Percentiles rank a stretch among this genome's conserved stretches.
Conservation (phyloP, 2,797 vertebrate genomes). For the Hippopotamyrus pictus region DNA sequence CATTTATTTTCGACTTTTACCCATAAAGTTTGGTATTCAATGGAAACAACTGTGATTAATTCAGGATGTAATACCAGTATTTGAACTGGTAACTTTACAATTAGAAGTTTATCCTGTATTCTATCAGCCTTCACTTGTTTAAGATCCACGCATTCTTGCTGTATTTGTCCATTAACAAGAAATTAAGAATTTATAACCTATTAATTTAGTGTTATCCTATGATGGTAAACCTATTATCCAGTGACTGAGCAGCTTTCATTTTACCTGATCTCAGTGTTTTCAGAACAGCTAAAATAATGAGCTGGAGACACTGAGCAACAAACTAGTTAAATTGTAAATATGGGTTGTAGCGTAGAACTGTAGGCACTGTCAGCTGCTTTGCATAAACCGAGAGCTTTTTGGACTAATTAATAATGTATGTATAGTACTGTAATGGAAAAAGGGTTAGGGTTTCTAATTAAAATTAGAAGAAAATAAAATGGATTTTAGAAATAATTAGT, state of each 20-base stretch:
- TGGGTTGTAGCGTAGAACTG: neutral
- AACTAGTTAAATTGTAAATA: neutral
- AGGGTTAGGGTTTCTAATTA: neutral
- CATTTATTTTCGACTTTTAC: neutral
- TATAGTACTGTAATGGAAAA: neutral
- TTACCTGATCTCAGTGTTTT: neutral
- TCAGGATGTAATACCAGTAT: neutral
- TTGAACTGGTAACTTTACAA: neutral
- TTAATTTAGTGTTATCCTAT: neutral
- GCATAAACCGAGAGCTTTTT: neutral
- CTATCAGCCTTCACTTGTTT: neutral
- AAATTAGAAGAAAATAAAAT: neutral
- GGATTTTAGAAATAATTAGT: neutral
- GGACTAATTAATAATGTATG: neutral
- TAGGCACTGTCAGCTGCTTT: neutral
- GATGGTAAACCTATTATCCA: neutral
- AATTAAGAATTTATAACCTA: neutral
- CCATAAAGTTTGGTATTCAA: neutral
- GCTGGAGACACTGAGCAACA: neutral
- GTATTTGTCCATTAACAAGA: neutral
- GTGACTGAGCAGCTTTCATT: neutral
- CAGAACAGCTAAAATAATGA: neutral
- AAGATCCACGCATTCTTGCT: neutral
- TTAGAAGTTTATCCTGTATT: neutral
- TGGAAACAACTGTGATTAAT: neutral